Evolutionary conservation across 2,888 invertebrate species (phyloP), one percentile per base, ranked within the genome.

Genomic region (Callyntrura sp.): DNA sequence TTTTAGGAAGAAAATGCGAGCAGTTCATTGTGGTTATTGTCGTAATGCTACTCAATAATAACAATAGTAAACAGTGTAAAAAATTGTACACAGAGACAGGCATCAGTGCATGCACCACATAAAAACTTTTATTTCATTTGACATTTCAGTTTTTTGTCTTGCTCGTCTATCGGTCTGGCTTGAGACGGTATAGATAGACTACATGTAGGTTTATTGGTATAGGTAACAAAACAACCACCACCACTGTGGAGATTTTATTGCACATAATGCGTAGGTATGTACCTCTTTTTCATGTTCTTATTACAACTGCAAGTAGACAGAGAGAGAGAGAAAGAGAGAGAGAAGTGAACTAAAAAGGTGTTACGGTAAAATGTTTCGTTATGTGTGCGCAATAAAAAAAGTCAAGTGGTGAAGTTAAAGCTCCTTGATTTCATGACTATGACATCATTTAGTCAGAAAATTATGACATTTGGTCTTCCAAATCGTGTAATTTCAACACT

Each of bases 391-490:
- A 62, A 81, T 81, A 81, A 81, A 85, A 85, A 85, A 65, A 85
- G 76, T 85, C 85, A 85, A 85, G 85, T 87, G 81, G 81, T 60
- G 87, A 87, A 87, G 81, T 70, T 79, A 82, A 87, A 85, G 85
- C 85, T 85, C 85, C 91, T 91, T 91, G 91, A 91, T 92, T 92
- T 92, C 92, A 92, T 92, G 92, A 91, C 92, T 91, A 92, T 88
- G 92, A 91, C 92, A 91, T 92, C 91, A 91, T 92, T 92, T 92
- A 90, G 88, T 88, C 90, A 91, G 86, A 91, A 92, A 92, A 92
- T 92, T 92, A 92, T 92, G 92, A 91, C 92, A 91, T 92, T 92
- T 91, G 91, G 84, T 91, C 92, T 88, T 91, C 90, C 90, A 87
- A 91, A 91, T 92, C 89, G 90, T 89, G 88, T 90, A 79, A 88